phyloP scores from a whole-genome alignment of 37 sponge, comb jelly and placozoan species.

The Haliclona indistincta region DNA sequence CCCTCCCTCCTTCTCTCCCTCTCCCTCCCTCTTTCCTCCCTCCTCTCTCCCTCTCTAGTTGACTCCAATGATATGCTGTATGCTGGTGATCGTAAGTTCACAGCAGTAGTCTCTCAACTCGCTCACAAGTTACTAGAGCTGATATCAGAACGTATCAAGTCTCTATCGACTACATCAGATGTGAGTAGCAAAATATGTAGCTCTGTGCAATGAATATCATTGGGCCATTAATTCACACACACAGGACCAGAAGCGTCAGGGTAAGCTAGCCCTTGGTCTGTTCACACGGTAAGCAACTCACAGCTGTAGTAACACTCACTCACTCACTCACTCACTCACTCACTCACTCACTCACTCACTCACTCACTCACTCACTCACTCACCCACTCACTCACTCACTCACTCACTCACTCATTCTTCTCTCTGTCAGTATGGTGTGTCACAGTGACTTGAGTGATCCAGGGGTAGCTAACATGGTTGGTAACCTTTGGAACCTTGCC shows the following conservation, averaged over 20 bases:
- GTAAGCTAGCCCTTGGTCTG: constrained; percentile 39
- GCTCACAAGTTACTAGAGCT: constrained; percentile 52
- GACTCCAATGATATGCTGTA: constrained; percentile 95
- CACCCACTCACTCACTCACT: not conserved
- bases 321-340: not conserved
- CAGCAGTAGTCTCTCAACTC: constrained; percentile 61
- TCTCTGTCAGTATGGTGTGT: constrained; percentile 8
- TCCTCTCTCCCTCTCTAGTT: constrained; percentile 32
- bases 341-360: not conserved
- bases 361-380: not conserved
- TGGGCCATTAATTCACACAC: not conserved
- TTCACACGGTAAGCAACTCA: constrained; percentile 27
- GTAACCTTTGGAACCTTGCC: constrained; percentile 68
- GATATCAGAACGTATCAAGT: constrained; percentile 60
- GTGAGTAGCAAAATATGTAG: constrained; percentile 16
- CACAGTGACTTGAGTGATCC: constrained; percentile 46
- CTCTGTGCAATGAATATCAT: constrained; percentile 8
- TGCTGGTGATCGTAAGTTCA: constrained; percentile 86
- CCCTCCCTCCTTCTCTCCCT: not conserved
- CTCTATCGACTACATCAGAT: constrained; percentile 27
- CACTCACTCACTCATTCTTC: not conserved
- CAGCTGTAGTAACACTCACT: not conserved
- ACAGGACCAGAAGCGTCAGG: constrained; percentile 34
- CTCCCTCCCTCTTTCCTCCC: constrained; percentile 7
- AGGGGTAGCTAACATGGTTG: constrained; percentile 26